A percentile compares a stretch with the other conserved stretches of the same genome.
These are phyloP conservation scores for Hybognathus amarus DNA, from an alignment of 2,797 vertebrate species.

Conservation along the genomic window DNA sequence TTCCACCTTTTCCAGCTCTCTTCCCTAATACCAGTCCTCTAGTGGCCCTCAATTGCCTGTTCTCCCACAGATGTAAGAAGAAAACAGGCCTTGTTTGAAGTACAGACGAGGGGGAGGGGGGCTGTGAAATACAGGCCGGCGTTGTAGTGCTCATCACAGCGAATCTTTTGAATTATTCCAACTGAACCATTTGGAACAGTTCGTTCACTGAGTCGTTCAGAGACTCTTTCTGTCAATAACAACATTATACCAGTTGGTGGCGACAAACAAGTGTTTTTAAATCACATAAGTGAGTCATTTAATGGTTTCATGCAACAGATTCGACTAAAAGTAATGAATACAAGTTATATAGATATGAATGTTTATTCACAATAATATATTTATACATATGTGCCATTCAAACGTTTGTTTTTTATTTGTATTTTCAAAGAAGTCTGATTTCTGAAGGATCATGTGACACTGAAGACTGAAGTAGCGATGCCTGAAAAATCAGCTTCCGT, in stretches of 20 bases:
- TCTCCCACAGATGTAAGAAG: constrained; percentile 73
- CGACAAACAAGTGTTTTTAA: background rate
- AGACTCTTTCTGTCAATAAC: background rate
- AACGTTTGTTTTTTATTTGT: too few species aligned
- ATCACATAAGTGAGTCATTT: background rate
- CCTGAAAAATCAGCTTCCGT: too few species aligned
- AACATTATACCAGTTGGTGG: background rate
- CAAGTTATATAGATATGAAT: background rate
- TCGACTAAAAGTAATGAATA: background rate
- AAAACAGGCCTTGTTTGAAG: constrained; percentile 79
- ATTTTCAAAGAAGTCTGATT: too few species aligned
- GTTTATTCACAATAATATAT: background rate
- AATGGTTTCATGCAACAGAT: background rate
- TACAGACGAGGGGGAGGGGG: constrained; percentile 68
- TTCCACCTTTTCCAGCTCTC: constrained; percentile 45
- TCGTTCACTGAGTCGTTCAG: background rate
- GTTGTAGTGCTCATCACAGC: background rate
- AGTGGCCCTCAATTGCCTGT: constrained; percentile 66
- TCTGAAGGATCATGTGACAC: too few species aligned
- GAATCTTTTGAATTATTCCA: background rate
- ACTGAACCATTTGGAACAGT: background rate
- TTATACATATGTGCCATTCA: too few species aligned
- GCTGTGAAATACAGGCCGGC: constrained; percentile 62
- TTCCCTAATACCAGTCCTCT: constrained; percentile 67
- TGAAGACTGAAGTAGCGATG: too few species aligned